Evolutionary conservation across 2,888 invertebrate genomes (phyloP).

Genomic region (Hecatera dysodea): DNA sequence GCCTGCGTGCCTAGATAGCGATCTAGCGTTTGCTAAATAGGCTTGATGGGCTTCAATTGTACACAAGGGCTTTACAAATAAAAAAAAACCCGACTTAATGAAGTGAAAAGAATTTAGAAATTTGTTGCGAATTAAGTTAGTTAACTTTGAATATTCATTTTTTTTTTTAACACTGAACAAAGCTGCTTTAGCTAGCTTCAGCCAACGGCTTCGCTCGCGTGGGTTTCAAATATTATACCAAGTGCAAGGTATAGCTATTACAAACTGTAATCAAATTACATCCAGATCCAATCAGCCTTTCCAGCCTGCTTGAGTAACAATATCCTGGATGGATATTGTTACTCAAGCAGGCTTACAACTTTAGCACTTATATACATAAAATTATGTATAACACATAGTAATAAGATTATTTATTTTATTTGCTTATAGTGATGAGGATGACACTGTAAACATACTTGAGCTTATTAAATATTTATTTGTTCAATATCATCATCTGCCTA

Average conservation of each 20-base stretch:
- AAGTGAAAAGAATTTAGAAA: neutral
- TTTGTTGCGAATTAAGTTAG: too few relatives aligned
- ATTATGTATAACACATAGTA: too few relatives aligned
- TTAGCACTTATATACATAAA: neutral
- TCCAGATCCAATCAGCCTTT: neutral
- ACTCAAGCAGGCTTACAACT: too few relatives aligned
- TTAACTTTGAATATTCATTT: too few relatives aligned
- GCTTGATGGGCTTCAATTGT: conserved; percentile 28
- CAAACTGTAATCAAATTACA: neutral
- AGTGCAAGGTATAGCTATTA: too few relatives aligned
- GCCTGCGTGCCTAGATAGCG: conserved; percentile 60
- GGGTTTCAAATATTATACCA: neutral
- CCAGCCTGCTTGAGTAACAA: neutral
- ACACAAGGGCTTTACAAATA: conserved; percentile 14
- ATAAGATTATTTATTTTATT: too few relatives aligned
- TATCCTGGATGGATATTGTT: too few relatives aligned
- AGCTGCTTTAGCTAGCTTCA: neutral
- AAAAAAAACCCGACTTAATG: neutral
- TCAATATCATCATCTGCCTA: too few relatives aligned
- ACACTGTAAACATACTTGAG: too few relatives aligned
- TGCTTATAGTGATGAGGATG: too few relatives aligned
- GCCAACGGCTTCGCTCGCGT: neutral
- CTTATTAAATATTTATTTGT: too few relatives aligned
- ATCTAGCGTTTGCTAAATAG: conserved; percentile 44
- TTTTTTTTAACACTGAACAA: too few relatives aligned